A percentile compares a stretch with the other conserved stretches of the same genome.
Conservation (phyloP, 1,140 invertebrate genomes). For the Lepidurus apus region DNA sequence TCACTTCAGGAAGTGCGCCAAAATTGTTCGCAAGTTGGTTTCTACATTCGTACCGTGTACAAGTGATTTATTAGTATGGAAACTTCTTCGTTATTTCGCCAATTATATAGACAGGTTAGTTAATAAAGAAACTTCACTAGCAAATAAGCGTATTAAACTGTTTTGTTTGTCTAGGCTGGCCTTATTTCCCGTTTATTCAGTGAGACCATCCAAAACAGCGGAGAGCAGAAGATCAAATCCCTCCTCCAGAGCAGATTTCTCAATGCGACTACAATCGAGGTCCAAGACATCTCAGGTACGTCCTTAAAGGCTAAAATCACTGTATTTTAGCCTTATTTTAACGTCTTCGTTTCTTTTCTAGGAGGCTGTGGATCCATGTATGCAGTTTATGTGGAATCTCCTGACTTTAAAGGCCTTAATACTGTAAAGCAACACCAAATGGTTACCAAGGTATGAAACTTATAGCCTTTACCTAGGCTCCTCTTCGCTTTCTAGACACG, state of each 20-base stretch:
- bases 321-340: slow-evolving; percentile 26
- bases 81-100: too few relatives aligned
- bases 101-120: too few relatives aligned
- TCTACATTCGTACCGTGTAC: too few relatives aligned
- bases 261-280: slow-evolving; percentile 58
- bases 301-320: slow-evolving; percentile 23
- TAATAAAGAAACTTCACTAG: too few relatives aligned
- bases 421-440: slow-evolving; percentile 74
- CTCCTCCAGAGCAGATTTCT: slow-evolving; percentile 50
- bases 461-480: neutral
- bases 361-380: slow-evolving; percentile 85
- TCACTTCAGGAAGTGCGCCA: too few relatives aligned
- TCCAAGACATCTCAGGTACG: slow-evolving; percentile 63
- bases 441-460: slow-evolving; percentile 59
- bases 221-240: neutral
- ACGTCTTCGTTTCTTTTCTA: slow-evolving; percentile 41
- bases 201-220: neutral
- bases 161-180: neutral
- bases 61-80: too few relatives aligned
- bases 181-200: neutral
- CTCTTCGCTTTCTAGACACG: too few relatives aligned
- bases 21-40: too few relatives aligned
- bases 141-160: too few relatives aligned
- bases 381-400: slow-evolving; percentile 67
- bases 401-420: slow-evolving; percentile 67